A percentile compares a stretch with the other conserved stretches of the same genome.
These are phyloP conservation scores for Theretra japonica DNA, from an alignment of 2,888 invertebrate species.

Conservation along the genomic window DNA sequence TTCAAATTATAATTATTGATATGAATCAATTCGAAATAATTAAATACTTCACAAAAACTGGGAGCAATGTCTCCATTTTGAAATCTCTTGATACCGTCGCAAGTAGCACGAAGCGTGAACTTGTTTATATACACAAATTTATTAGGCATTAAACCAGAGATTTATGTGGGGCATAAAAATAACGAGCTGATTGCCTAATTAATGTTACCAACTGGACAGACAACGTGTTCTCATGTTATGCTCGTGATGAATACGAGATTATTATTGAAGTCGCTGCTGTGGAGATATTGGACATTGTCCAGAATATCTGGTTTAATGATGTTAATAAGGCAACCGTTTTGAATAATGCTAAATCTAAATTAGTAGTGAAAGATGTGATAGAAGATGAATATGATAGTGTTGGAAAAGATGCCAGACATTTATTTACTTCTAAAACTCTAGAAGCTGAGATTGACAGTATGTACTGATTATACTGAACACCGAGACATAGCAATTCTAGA, in stretches of 20 bases:
- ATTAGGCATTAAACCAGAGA: conserved; percentile 17
- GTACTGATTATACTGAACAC: too few relatives aligned
- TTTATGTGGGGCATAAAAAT: conserved; percentile 18
- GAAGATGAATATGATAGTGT: too few relatives aligned
- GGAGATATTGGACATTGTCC: background rate
- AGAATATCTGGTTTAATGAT: background rate
- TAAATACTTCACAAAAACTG: background rate
- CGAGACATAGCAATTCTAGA: too few relatives aligned
- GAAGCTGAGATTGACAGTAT: too few relatives aligned
- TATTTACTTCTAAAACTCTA: too few relatives aligned
- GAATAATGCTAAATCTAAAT: background rate
- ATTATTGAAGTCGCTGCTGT: background rate
- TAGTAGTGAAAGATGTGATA: background rate
- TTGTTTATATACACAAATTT: conserved; percentile 14
- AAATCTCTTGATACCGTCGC: background rate
- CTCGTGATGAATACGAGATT: background rate
- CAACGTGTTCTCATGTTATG: conserved; percentile 6
- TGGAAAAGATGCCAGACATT: too few relatives aligned
- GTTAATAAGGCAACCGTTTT: background rate
- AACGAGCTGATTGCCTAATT: conserved; percentile 16
- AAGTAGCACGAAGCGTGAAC: background rate
- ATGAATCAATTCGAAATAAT: background rate
- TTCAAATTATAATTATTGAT: background rate
- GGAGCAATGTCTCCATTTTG: background rate
- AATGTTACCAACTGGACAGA: background rate